Percentiles rank a stretch among this genome's conserved stretches.
Conservation (phyloP, 2,113 vertebrate genomes). For the Aegithalos caudatus region DNA sequence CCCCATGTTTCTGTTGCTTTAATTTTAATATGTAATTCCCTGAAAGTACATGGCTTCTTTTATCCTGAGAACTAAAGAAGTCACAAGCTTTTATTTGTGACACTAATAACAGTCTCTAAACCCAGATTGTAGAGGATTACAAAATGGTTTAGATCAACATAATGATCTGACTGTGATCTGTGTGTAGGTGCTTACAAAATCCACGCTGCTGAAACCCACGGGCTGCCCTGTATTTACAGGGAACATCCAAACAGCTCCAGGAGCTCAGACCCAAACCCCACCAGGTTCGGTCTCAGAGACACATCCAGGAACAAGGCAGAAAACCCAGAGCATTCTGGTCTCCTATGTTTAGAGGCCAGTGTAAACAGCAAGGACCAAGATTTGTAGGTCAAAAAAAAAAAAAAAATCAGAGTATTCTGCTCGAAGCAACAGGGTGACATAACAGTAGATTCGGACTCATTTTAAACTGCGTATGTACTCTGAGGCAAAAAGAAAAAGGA, state of each 20-base stretch:
- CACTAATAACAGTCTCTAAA: constrained; percentile 63
- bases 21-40: not conserved
- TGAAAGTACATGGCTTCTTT: not conserved
- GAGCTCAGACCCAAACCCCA: not conserved
- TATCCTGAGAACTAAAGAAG: constrained; percentile 9
- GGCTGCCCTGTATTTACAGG: not conserved
- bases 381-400: not conserved
- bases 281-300: fast-evolving
- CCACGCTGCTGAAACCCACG: not conserved
- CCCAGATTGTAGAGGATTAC: constrained; percentile 63
- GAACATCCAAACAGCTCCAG: not conserved
- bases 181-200: constrained; percentile 48
- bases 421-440: not conserved
- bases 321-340: not conserved
- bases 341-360: not conserved
- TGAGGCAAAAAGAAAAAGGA: not conserved
- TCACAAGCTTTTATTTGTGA: constrained; percentile 61
- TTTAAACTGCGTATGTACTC: not conserved
- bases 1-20: not conserved
- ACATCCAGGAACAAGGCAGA: not conserved
- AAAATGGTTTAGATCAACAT: constrained; percentile 56
- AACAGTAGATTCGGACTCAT: not conserved
- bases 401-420: not conserved
- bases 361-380: not conserved
- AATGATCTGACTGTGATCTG: constrained; percentile 51